Evolutionary conservation across 2,797 vertebrate genomes (phyloP).

Genomic region (Crotalus adamanteus): DNA sequence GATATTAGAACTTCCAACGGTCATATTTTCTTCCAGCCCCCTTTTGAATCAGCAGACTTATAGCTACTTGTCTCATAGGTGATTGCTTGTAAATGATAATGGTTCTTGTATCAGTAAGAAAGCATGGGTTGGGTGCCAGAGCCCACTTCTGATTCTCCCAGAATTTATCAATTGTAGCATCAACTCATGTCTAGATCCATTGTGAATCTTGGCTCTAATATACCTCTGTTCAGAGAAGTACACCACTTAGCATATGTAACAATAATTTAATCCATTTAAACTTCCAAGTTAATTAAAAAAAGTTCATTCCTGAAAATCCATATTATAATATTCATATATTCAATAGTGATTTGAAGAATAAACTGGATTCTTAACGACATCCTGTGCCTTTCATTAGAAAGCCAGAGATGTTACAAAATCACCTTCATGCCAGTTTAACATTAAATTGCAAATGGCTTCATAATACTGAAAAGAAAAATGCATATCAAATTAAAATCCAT

Average conservation of each 20-base stretch:
- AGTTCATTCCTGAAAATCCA: background rate
- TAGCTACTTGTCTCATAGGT: background rate
- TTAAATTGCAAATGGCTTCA: slow-evolving; percentile 17
- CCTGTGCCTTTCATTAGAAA: slow-evolving; percentile 21
- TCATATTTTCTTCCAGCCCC: background rate
- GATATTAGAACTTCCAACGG: background rate
- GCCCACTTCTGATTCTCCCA: background rate
- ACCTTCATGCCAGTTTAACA: slow-evolving; percentile 11
- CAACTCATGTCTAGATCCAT: background rate
- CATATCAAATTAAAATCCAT: slow-evolving; percentile 1
- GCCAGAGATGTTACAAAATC: slow-evolving; percentile 3
- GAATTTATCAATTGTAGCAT: background rate
- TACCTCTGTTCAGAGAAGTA: background rate
- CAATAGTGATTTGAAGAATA: slow-evolving; percentile 5
- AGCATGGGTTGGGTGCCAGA: background rate
- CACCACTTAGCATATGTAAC: background rate
- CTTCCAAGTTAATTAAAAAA: background rate
- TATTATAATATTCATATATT: background rate
- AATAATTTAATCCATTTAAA: background rate
- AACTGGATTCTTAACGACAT: slow-evolving; percentile 13
- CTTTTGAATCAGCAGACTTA: background rate
- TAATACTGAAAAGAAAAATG: slow-evolving; percentile 2
- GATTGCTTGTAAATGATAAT: background rate
- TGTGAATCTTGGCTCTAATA: background rate
- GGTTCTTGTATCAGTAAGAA: background rate